Evolutionary conservation across 2,113 vertebrate species (phyloP), one percentile per base, ranked within the genome.

Genomic region (Syrrhaptes paradoxus): DNA sequence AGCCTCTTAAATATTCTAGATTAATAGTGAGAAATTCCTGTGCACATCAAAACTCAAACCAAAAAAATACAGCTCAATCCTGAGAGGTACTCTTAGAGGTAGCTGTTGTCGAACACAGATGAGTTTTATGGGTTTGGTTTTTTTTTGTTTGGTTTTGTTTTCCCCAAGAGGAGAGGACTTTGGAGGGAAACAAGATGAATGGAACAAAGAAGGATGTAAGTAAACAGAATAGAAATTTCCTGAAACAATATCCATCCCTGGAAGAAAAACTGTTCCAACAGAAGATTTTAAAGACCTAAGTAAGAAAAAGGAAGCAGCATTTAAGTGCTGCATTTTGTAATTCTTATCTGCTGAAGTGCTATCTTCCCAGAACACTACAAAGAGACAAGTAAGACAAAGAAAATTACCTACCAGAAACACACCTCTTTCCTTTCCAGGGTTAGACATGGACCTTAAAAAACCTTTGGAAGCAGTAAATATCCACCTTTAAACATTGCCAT

Each of bases 381-480:
- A 73, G 2, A 65, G 6, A 67, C 10, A 45, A 3, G 2, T 8
- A 59, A 81, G 1, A 48, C 5, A 67, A 77, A 66, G 7, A n/a
- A 76, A 54, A 36, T 4, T 2, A 88, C 46, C 6, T 36, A 83
- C 59, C n/a, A 70, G 43, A 74, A 80, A 28, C 15, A 36, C 1
- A 2, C 5, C 19, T 61, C 19, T 46, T 36, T 16, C 72, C 32
- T 52, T 87, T 49, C 8, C 26, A 31, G 13, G 2, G 9, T 13
- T 34, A 74, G 13, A 83, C 74, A 49, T 0, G 0, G 2, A 77
- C 3, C 5, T 3, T 12, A 24, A 73, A 54, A 54, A 58, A 3
- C 20, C 38, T 43, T 41, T 13, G 0, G 13, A 61, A 3, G 1
- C 0, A 4, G 4, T 0, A 17, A 6, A 81, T 0, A 0, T 8